Percentiles rank a stretch among this genome's conserved stretches.
phyloP scores from a whole-genome alignment of 2,888 invertebrate genomes.

The Cremastinae sp. region DNA sequence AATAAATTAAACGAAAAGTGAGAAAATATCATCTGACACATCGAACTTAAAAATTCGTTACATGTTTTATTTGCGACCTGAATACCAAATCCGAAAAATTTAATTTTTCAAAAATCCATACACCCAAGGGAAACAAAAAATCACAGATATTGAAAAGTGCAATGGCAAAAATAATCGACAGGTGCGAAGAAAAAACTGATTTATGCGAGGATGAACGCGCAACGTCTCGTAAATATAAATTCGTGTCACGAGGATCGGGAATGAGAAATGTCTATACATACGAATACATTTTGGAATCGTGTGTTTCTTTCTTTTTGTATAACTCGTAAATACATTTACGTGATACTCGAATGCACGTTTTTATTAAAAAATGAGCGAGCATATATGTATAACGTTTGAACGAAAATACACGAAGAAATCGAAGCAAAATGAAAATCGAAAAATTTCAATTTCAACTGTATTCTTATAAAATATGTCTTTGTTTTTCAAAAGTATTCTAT shows the following conservation, averaged over 20 bases:
- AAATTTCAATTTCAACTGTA: no score
- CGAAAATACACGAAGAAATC: not conserved
- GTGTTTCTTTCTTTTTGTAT: not conserved
- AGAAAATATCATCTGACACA: no score
- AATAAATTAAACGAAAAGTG: no score
- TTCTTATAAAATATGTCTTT: no score
- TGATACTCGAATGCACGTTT: no score
- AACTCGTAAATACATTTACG: constrained; percentile 9
- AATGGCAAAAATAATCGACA: constrained; percentile 51
- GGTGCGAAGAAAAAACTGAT: constrained; percentile 55
- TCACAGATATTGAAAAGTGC: constrained; percentile 24
- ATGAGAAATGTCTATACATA: constrained; percentile 34
- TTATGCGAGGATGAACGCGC: constrained; percentile 53
- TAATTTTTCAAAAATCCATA: constrained; percentile 28
- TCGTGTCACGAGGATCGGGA: constrained; percentile 17
- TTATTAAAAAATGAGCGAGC: no score
- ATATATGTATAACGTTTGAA: no score
- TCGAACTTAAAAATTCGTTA: no score
- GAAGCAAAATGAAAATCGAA: no score
- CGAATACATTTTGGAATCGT: constrained; percentile 1
- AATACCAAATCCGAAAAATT: constrained; percentile 14
- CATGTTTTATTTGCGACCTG: not conserved
- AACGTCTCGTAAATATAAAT: constrained; percentile 55
- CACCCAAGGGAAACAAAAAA: constrained; percentile 16
- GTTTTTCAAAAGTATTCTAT: no score